Percentiles rank a stretch among this genome's conserved stretches.
Conservation (phyloP, 2,113 vertebrate genomes). For the Serilophus lunatus region DNA sequence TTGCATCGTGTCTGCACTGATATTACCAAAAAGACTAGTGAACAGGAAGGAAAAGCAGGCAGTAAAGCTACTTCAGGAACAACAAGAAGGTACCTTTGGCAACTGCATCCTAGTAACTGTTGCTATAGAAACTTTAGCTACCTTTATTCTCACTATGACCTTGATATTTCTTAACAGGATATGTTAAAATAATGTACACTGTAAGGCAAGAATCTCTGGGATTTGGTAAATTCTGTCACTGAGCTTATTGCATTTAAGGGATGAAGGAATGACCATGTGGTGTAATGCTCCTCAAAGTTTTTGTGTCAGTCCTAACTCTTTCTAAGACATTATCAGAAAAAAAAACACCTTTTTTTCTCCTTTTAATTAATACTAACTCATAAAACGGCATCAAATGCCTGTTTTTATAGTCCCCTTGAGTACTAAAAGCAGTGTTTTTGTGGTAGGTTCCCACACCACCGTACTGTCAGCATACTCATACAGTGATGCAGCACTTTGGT, state of each 20-base stretch:
- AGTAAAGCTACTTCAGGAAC: conserved; percentile 53
- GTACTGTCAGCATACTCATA: rapidly evolving
- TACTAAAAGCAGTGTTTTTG: not conserved
- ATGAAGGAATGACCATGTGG: not conserved
- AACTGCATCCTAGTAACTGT: conserved; percentile 76
- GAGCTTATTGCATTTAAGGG: not conserved
- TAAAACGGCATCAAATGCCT: not conserved
- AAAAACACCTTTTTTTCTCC: not conserved
- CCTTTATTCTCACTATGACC: conserved; percentile 65
- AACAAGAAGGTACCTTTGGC: conserved; percentile 71
- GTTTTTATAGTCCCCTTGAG: not conserved
- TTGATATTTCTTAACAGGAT: conserved; percentile 67
- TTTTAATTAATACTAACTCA: not conserved
- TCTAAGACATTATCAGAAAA: not conserved
- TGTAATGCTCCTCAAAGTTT: not conserved
- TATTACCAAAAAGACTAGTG: conserved; percentile 49
- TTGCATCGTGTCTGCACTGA: conserved; percentile 30
- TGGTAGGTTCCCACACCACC: not conserved
- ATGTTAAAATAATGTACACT: conserved; percentile 31
- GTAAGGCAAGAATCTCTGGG: not conserved
- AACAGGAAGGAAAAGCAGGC: conserved; percentile 59
- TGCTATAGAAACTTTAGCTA: conserved; percentile 75
- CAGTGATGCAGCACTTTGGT: not conserved
- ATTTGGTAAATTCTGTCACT: conserved; percentile 7
- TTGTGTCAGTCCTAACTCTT: not conserved